Percentiles rank a stretch among this genome's conserved stretches.
Evolutionary conservation across 2,888 invertebrate genomes (phyloP).

Genomic region (Dyspetes luteomarginatus): DNA sequence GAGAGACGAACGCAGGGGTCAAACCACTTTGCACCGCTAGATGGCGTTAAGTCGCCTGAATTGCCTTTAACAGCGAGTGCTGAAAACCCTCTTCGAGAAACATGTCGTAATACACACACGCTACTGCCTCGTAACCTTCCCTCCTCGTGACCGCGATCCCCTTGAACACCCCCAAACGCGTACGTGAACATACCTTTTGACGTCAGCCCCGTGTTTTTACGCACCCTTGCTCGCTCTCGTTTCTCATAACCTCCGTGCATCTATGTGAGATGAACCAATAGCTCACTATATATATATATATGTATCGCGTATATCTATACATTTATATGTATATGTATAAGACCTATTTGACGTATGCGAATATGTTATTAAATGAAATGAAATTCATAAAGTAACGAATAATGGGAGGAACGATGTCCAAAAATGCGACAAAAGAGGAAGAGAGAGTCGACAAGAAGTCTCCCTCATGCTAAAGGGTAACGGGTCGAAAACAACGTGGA

Average conservation of each 20-base stretch:
- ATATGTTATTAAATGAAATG: too few relatives aligned
- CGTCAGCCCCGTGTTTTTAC: slow-evolving; percentile 44
- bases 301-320: too few relatives aligned
- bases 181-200: slow-evolving; percentile 50
- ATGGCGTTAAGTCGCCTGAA: slow-evolving; percentile 62
- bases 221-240: slow-evolving; percentile 22
- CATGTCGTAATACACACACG: slow-evolving; percentile 42
- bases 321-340: background rate
- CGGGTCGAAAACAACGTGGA: background rate
- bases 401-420: background rate
- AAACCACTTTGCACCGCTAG: slow-evolving; percentile 60
- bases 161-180: slow-evolving; percentile 42
- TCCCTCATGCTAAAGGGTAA: background rate
- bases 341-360: slow-evolving; percentile 29
- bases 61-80: slow-evolving; percentile 57
- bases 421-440: background rate
- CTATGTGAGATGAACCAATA: slow-evolving; percentile 12
- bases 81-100: slow-evolving; percentile 61
- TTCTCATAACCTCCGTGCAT: slow-evolving; percentile 32
- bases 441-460: background rate
- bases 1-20: slow-evolving; percentile 35
- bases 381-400: slow-evolving; percentile 50
- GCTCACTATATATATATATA: background rate
- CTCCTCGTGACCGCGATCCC: background rate
- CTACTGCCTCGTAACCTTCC: slow-evolving; percentile 18